Evolutionary conservation across 2,888 invertebrate species (phyloP).

Genomic region (Candidula unifasciata): DNA sequence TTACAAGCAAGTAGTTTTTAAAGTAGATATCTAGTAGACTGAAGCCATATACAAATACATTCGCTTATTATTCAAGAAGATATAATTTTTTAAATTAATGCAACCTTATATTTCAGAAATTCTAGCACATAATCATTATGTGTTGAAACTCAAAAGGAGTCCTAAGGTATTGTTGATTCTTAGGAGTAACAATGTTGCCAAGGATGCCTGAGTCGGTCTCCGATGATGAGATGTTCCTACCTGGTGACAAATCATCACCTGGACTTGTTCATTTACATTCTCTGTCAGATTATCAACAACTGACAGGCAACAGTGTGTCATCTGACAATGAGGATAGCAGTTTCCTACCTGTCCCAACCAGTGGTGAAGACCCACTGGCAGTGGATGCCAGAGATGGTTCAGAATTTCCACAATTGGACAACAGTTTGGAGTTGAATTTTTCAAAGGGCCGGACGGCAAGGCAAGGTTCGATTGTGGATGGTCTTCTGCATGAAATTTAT

Average conservation of each 20-base stretch:
- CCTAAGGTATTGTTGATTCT: neutral
- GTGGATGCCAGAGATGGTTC: neutral
- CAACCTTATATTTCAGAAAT: neutral
- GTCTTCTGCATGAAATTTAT: slow-evolving; percentile 75
- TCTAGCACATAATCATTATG: too few species aligned
- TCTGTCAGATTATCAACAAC: neutral
- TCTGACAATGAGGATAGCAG: neutral
- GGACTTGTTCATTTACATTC: neutral
- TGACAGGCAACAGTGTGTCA: neutral
- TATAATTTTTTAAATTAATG: neutral
- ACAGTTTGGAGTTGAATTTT: neutral
- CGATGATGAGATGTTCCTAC: slow-evolving; percentile 32
- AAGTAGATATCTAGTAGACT: too few species aligned
- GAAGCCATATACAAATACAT: too few species aligned
- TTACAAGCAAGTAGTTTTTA: too few species aligned
- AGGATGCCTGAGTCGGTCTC: slow-evolving; percentile 7
- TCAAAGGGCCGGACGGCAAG: slow-evolving; percentile 35
- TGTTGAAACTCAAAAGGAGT: too few species aligned
- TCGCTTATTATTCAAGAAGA: too few species aligned
- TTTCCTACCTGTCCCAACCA: neutral
- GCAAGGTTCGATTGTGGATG: slow-evolving; percentile 74
- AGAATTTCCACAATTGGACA: neutral
- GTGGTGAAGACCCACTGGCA: neutral
- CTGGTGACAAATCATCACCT: neutral
- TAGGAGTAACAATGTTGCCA: slow-evolving; percentile 2